phyloP scores from a whole-genome alignment of 2,888 invertebrate species.

The Drosophila monieri region DNA sequence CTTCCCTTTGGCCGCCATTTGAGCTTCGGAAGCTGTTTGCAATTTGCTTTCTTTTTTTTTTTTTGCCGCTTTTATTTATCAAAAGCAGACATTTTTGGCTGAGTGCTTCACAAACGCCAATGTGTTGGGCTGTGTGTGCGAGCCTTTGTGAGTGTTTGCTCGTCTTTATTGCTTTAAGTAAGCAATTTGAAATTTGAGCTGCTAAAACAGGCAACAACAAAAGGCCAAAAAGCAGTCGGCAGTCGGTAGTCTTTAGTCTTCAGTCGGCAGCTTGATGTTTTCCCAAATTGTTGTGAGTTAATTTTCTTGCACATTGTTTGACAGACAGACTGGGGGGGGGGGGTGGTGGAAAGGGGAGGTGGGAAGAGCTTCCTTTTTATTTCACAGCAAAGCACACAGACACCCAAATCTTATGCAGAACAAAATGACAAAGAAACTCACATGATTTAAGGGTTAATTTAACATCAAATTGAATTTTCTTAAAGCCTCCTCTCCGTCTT shows the following conservation, averaged over 20 bases:
- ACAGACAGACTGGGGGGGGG: constrained; percentile 4
- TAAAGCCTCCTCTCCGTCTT: constrained; percentile 16
- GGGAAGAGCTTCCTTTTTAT: constrained; percentile 2
- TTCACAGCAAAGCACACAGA: background rate
- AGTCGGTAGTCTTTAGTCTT: background rate
- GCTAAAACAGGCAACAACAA: constrained; percentile 38
- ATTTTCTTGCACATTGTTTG: constrained; percentile 65
- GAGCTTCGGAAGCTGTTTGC: constrained; percentile 23
- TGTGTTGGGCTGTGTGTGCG: constrained; percentile 5
- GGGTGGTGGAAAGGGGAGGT: no score
- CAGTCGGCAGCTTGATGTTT: constrained; percentile 34
- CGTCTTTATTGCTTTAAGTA: constrained; percentile 74
- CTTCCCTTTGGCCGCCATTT: constrained; percentile 7
- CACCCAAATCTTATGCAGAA: background rate
- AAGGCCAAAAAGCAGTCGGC: background rate
- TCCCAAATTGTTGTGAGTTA: constrained; percentile 56
- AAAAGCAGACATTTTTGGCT: constrained; percentile 39
- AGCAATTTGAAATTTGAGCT: constrained; percentile 78
- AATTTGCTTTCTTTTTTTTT: constrained; percentile 10
- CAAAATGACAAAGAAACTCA: constrained; percentile 7
- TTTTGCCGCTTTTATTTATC: constrained; percentile 19
- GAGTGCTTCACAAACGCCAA: constrained; percentile 32
- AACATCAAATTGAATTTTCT: constrained; percentile 52
- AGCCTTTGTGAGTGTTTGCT: constrained; percentile 52
- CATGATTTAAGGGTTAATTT: constrained; percentile 70